Evolutionary conservation across 2,888 invertebrate genomes (phyloP), one percentile per base, ranked within the genome.

Genomic region (Melieria omissa): DNA sequence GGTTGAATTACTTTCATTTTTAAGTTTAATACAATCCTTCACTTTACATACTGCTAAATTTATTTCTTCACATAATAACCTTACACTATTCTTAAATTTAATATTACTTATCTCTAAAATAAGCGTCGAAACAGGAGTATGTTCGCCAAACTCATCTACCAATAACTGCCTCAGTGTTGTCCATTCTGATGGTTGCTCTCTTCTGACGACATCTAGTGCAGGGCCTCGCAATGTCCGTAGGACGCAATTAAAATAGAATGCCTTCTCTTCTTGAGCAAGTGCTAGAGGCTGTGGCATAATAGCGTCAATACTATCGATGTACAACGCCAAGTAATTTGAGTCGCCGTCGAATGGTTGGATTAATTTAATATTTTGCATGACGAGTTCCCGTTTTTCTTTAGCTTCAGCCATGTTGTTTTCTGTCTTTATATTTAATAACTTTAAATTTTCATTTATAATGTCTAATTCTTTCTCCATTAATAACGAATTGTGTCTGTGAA

Each of bases 331-430:
- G 16, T 71, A 65, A 41, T 71, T 65, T 45, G 58, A 41, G 52
- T 70, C 65, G 16, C 70, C 70, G 29, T 70, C 61, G 49, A 71
- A 65, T 47, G 70, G 49, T 29, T 62, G 68, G 52, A 70, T 57
- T 9, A 64, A 57, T 58, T 70, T 58, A 57, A 63, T 70, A 47
- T 67, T 67, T 69, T 69, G 69, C 69, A 62, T 69, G 14, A 52
- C 45, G 8, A 69, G 62, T 41, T 62, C 69, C 62, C 69, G 61
- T 62, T 7, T 55, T 55, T 55, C 54, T 62, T 58, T 61, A 14
- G 10, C 55, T 62, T 69, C 69, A 45, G 62, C 52, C 62, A 69
- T 69, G 9, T 55, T 49, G 41, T 9, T 52, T 68, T 52, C 54
- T 62, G 58, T 58, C 58, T 60, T 67, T 57, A 67, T 67, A 16